Evolutionary conservation across 2,797 vertebrate species (phyloP), one percentile per base, ranked within the genome.

Genomic region (Rhinatrema bivittatum): DNA sequence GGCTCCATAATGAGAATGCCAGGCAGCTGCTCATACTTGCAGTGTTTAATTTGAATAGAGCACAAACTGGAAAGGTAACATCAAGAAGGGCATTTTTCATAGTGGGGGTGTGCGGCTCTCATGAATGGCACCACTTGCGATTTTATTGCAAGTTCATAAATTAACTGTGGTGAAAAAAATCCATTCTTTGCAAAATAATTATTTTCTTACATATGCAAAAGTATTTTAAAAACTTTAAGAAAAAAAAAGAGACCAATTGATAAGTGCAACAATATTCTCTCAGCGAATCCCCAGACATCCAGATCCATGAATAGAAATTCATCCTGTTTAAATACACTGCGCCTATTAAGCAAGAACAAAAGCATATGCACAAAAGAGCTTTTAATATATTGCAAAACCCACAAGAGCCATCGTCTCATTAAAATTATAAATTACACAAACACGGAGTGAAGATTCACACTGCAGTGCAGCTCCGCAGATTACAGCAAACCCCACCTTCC

Each of bases 381-480:
- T 85, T 87, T 87, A 89, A 83, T 79, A 82, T 87, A 91, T 93
- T 86, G 91, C 88, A 91, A 89, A 88, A 84, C 79, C 84, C 86
- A 89, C 83, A 85, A 88, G 90, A 88, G 87, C 70, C 85, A 63
- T 67, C 84, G 84, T 84, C 87, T 93, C 87, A 90, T 91, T 91
- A 91, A 90, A 91, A 89, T 90, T 90, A 91, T 91, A 94, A 93
- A 94, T 94, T 90, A 93, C 89, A 88, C 85, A 91, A 94, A 91
- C 90, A 94, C 87, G 86, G 89, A 88, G 88, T 84, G 87, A 89
- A 86, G 85, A 89, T 89, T 88, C 83, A 74, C 85, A 90, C 85
- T 88, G 87, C 86, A 86, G 85, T 73, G 87, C 87, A 80, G 87
- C 89, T 95, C 97, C 97, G 92, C 87, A 91, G 93, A 94, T 95